Conservation (phyloP, 2,888 invertebrate species). For the Melanchra persicariae region DNA sequence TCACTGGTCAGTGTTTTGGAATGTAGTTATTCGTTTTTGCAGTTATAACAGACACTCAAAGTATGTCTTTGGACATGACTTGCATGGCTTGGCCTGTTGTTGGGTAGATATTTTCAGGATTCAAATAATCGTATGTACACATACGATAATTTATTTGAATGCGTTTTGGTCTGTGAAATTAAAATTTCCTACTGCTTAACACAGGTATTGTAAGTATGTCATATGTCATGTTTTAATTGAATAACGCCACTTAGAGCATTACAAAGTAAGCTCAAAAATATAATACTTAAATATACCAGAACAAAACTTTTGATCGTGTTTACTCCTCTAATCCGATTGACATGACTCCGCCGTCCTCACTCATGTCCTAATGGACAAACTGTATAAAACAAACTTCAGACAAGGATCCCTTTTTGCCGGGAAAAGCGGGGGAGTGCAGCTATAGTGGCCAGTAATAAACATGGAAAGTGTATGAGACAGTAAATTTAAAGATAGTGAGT, state of each 20-base stretch:
- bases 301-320: conserved; percentile 48
- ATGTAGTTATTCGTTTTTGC: not conserved
- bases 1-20: conserved; percentile 7
- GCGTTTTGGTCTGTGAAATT: no score
- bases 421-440: conserved; percentile 44
- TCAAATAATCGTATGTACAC: no score
- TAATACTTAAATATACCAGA: not conserved
- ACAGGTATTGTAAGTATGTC: not conserved
- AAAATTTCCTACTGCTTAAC: no score
- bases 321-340: conserved; percentile 55
- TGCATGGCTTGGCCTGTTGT: no score
- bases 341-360: conserved; percentile 56
- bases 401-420: conserved; percentile 51
- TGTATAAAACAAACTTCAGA: conserved; percentile 63
- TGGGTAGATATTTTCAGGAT: no score
- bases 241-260: not conserved
- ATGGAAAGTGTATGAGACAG: conserved; percentile 24
- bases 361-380: conserved; percentile 62
- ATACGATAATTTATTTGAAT: no score
- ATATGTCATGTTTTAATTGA: not conserved
- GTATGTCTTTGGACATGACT: not conserved
- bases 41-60: not conserved
- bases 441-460: conserved; percentile 43
- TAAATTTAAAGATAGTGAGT: conserved; percentile 32
- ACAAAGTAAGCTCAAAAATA: conserved; percentile 16